Conservation (phyloP, 2,113 vertebrate genomes). For the Struthio camelus region DNA sequence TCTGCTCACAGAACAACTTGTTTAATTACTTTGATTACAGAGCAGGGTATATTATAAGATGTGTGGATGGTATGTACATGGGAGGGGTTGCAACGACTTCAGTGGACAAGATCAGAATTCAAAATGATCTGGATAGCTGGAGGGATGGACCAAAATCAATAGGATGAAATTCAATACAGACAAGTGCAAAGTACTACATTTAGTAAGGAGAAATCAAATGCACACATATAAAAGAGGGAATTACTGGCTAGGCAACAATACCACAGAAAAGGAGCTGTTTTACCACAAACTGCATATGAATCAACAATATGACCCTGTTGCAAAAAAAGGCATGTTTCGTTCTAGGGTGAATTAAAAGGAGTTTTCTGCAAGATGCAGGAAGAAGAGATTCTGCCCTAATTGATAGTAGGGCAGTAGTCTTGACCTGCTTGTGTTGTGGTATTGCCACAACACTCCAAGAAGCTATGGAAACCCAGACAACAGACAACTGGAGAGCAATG, state of each 20-base stretch:
- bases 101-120: background rate
- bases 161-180: background rate
- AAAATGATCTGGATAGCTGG: background rate
- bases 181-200: background rate
- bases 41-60: background rate
- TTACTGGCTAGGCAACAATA: background rate
- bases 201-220: background rate
- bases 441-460: too few species aligned
- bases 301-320: background rate
- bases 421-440: background rate
- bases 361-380: background rate
- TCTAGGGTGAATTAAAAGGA: background rate
- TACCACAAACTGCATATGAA: background rate
- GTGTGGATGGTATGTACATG: background rate
- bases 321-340: background rate
- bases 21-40: background rate
- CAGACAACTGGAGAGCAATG: background rate
- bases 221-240: background rate
- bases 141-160: background rate
- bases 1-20: background rate
- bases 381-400: background rate
- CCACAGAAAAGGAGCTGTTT: background rate
- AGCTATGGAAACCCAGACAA: background rate
- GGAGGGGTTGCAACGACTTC: background rate
- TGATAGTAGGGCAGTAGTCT: too few species aligned